A percentile compares a stretch with the other conserved stretches of the same genome.
These are phyloP conservation scores for Hedychridium roseum DNA, from an alignment of 2,888 invertebrate species.

Conservation along the genomic window DNA sequence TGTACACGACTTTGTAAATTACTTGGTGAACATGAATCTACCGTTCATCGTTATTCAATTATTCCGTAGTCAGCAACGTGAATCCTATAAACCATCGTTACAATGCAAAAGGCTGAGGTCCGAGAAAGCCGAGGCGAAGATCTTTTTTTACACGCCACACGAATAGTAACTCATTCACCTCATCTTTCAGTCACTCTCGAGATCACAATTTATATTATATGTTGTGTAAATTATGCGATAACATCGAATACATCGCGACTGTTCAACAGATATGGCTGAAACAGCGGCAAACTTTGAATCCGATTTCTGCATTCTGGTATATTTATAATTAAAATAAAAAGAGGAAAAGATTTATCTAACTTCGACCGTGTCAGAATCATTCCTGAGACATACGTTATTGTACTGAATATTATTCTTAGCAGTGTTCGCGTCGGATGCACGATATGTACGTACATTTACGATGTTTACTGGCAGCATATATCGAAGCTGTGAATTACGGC, in stretches of 20 bases:
- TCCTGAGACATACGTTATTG: conserved; percentile 36
- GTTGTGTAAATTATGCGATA: not conserved
- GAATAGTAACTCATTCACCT: conserved; percentile 4
- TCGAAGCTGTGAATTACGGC: conserved; percentile 6
- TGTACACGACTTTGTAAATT: conserved; percentile 46
- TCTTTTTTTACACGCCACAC: conserved; percentile 9
- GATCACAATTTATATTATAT: conserved; percentile 7
- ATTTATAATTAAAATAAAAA: conserved; percentile 2
- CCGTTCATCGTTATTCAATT: conserved; percentile 21
- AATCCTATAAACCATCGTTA: conserved; percentile 23
- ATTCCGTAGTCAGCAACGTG: conserved; percentile 28
- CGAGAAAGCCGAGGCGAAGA: conserved; percentile 5
- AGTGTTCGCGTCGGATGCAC: not conserved
- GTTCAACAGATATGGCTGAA: not conserved
- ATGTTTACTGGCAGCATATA: conserved; percentile 23
- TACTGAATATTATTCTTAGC: conserved; percentile 26
- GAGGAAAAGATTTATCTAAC: conserved; percentile 4
- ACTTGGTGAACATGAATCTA: conserved; percentile 38
- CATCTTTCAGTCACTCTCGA: conserved; percentile 1
- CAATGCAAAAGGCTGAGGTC: conserved; percentile 25
- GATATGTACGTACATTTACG: not conserved
- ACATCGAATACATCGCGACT: not conserved
- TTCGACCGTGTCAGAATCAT: conserved; percentile 22
- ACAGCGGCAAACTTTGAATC: not conserved
- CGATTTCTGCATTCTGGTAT: not conserved